Evolutionary conservation across 1,140 invertebrate genomes (phyloP), one percentile per base, ranked within the genome.

Genomic region (Portunus trituberculatus): DNA sequence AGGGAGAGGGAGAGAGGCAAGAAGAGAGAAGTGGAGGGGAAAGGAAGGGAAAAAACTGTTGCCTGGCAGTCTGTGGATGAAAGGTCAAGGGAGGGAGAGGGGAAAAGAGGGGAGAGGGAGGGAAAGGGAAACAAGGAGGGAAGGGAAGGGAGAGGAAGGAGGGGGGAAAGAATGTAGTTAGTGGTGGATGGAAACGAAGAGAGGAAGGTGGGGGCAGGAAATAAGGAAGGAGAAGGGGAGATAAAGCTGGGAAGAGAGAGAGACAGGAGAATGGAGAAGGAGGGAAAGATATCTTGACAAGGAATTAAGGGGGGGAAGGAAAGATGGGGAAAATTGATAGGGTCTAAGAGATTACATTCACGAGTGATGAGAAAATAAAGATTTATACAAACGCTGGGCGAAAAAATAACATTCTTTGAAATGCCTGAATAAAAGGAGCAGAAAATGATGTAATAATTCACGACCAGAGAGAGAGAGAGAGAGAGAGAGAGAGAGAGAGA

Each of bases 401-500:
- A n/a, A n/a, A 59, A n/a, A 76, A 76, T 2, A n/a, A 1, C 12
- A 10, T 59, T 20, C n/a, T 25, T 25, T 76, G 67, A 76, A n/a
- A 76, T n/a, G 67, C 4, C 12, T 25, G 67, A n/a, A n/a, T 59
- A 59, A 59, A 59, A 59, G 52, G 8, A 76, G 67, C 16, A 76
- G 67, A 20, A 76, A 76, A n/a, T 59, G 4, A 76, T 20, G 67
- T n/a, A 76, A 76, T 76, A 76, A 76, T 20, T 76, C 67, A 76
- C n/a, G 67, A 76, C 2, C 4, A 20, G n/a, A n/a, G 67, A 76
- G 67, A 76, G 67, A 76, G 67, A 76, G 67, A 76, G 67, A 76
- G 67, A 76, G 67, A 76, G 67, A 76, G 67, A 76, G 67, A 76
- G 67, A 76, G 67, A 76, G 67, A 76, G 67, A 76, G 67, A 76